phyloP scores from a whole-genome alignment of 2,113 vertebrate species.

The Phoenicopterus ruber region DNA sequence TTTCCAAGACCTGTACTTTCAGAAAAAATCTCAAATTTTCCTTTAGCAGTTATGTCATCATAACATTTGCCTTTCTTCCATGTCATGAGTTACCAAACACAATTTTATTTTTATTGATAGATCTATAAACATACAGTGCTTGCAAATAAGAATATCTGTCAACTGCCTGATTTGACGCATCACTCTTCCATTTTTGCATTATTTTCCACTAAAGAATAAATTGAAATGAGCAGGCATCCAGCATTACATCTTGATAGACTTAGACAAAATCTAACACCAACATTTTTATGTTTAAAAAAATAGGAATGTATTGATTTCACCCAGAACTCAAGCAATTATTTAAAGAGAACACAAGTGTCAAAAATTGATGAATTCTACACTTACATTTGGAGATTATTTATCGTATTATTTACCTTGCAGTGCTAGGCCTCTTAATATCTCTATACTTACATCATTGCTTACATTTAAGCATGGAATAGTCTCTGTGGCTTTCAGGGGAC shows the following conservation, averaged over 20 bases:
- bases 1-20: neutral
- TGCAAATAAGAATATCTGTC: neutral
- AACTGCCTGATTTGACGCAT: neutral
- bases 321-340: neutral
- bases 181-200: neutral
- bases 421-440: neutral
- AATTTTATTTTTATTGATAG: neutral
- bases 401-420: neutral
- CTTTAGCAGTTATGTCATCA: neutral
- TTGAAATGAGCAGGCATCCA: neutral
- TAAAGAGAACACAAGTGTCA: neutral
- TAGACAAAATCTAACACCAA: neutral
- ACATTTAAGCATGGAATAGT: neutral
- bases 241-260: neutral
- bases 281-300: neutral
- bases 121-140: neutral
- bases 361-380: neutral
- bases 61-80: neutral
- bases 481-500: neutral
- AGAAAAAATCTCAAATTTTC: neutral
- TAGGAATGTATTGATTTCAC: accelerated
- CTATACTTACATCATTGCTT: neutral
- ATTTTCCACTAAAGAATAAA: neutral
- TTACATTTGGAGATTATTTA: neutral
- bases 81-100: neutral